Evolutionary conservation across 2,113 vertebrate species (phyloP).

Genomic region (Dasyornis broadbenti): DNA sequence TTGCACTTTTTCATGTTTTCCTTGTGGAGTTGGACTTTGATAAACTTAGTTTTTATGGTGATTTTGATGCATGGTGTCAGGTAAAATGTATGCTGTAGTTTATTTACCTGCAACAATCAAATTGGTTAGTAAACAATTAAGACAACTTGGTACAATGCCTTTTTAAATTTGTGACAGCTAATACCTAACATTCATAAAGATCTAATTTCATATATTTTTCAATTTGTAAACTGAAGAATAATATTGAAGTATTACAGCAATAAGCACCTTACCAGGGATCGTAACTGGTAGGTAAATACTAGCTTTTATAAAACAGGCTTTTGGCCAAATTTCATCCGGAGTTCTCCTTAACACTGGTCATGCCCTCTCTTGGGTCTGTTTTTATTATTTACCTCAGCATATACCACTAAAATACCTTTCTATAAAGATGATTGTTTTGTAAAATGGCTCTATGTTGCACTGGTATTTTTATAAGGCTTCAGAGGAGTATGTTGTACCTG

Average conservation of each 20-base stretch:
- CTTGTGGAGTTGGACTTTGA: slow-evolving; percentile 74
- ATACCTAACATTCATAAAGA: slow-evolving; percentile 57
- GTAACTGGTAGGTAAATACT: slow-evolving; percentile 34
- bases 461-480: slow-evolving; percentile 55
- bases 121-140: slow-evolving; percentile 65
- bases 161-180: slow-evolving; percentile 69
- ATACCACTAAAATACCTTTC: slow-evolving; percentile 53
- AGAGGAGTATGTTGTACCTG: slow-evolving; percentile 12
- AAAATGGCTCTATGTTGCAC: slow-evolving; percentile 52
- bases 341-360: slow-evolving; percentile 38
- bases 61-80: slow-evolving; percentile 71
- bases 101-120: slow-evolving; percentile 60
- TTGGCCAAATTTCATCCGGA: slow-evolving; percentile 25
- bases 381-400: slow-evolving; percentile 63
- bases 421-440: slow-evolving; percentile 62
- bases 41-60: slow-evolving; percentile 74
- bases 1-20: slow-evolving; percentile 76
- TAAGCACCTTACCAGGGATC: slow-evolving; percentile 57
- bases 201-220: slow-evolving; percentile 59
- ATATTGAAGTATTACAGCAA: slow-evolving; percentile 67
- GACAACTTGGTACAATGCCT: slow-evolving; percentile 59
- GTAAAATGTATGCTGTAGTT: slow-evolving; percentile 60
- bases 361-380: slow-evolving; percentile 32
- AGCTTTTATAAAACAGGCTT: slow-evolving; percentile 58
- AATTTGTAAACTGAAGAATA: slow-evolving; percentile 61